Evolutionary conservation across 1,140 invertebrate species (phyloP).

Genomic region (Tigriopus japonicus): DNA sequence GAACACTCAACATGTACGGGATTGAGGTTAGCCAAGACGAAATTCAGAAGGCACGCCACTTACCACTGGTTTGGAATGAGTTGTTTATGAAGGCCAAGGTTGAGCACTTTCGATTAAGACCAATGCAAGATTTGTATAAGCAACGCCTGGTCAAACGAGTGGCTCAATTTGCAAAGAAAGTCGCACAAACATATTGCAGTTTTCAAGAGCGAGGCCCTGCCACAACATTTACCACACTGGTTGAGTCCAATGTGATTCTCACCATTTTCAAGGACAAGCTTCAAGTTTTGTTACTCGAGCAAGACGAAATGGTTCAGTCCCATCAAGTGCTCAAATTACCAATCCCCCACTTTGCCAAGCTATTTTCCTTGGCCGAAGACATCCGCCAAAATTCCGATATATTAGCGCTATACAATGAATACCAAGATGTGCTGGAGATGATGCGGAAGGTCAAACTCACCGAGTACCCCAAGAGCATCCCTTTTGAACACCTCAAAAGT

Average conservation of each 20-base stretch:
- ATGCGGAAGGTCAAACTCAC: no score
- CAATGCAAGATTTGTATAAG: background rate
- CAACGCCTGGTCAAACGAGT: background rate
- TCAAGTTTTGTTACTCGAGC: no score
- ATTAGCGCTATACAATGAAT: no score
- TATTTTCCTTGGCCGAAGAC: no score
- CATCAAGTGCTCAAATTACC: background rate
- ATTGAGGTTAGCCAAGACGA: background rate
- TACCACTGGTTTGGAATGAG: constrained; percentile 2
- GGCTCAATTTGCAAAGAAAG: background rate
- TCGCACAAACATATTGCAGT: background rate
- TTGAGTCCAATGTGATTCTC: background rate
- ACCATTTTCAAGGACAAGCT: background rate
- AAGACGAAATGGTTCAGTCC: background rate
- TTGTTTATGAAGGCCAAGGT: constrained; percentile 9
- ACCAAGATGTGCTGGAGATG: no score
- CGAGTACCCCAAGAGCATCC: no score
- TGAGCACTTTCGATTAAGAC: constrained; percentile 8
- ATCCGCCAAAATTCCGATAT: no score
- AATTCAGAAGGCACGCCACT: background rate
- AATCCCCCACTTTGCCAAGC: background rate
- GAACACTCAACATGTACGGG: constrained; percentile 13
- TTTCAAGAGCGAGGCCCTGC: background rate
- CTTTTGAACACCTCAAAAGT: no score
- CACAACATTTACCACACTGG: background rate